Evolutionary conservation across 2,113 vertebrate species (phyloP), one percentile per base, ranked within the genome.

Genomic region (Otolemur garnettii): DNA sequence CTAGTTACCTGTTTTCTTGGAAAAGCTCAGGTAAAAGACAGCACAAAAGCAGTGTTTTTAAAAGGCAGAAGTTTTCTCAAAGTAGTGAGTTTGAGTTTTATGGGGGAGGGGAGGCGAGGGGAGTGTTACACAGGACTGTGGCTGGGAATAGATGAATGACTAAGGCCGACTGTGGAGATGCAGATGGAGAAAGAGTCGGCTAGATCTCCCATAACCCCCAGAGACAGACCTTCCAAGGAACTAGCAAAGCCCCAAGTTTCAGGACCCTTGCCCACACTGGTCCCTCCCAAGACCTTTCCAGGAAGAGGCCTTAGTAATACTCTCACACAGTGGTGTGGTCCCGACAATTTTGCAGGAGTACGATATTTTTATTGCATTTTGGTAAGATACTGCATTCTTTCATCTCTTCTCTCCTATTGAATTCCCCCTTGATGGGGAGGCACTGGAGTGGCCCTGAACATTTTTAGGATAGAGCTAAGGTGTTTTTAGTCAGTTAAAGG

Each of bases 151-250:
- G 55, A 38, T 0, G 15, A 59, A 11, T n/a, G 35, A 45, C 14
- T 12, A 35, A n/a, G 5, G 15, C 35, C 1, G 4, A 9, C 7
- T 30, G 11, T n/a, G 7, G 17, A n/a, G 17, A 3, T 21, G 35
- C 84, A 35, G 30, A 35, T 30, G 12, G 60, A 50, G 9, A n/a
- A 50, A 4, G 24, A 8, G 10, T 11, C 30, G 21, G 28, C 38
- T 10, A 3, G 24, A 42, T 28, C 11, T 2, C 78, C 45, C 10
- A 4, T 57, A 57, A n/a, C 66, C 33, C 24, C 53, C 30, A 28
- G 22, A 12, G 59, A 6, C 26, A n/a, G 30, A 77, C 1, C 42
- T 68, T 84, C 50, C 22, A 28, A 60, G 5, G 77, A 83, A 17
- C 35, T 22, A 53, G 50, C 17, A 35, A 74, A 77, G 28, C 30